Evolutionary conservation across 2,113 vertebrate genomes (phyloP).

Genomic region (Ia io): DNA sequence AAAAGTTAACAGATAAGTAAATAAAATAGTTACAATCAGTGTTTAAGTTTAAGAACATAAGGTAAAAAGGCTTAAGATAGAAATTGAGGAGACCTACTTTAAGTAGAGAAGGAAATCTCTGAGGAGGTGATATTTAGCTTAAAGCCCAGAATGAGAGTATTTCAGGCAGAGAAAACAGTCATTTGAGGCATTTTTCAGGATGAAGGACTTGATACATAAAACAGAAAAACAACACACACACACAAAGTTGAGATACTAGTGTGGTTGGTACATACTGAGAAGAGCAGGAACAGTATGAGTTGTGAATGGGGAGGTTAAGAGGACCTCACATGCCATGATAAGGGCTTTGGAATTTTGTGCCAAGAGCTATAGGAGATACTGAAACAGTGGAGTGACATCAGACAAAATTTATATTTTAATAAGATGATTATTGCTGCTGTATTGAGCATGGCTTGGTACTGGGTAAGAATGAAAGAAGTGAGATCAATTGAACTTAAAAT

Average conservation of each 20-base stretch:
- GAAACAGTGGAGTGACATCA: neutral
- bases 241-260: neutral
- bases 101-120: neutral
- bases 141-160: neutral
- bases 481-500: neutral
- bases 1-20: neutral
- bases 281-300: neutral
- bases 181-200: neutral
- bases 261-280: neutral
- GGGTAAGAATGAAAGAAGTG: neutral
- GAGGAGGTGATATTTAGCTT: neutral
- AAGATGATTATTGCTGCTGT: neutral
- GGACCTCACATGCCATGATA: neutral
- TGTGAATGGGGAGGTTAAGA: neutral
- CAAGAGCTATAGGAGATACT: neutral
- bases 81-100: neutral
- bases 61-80: neutral
- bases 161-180: neutral
- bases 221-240: neutral
- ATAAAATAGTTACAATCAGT: neutral
- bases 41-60: neutral
- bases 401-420: neutral
- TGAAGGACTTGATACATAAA: neutral
- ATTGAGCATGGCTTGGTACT: neutral
- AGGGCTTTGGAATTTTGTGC: neutral